Evolutionary conservation across 1,140 invertebrate genomes (phyloP), one percentile per base, ranked within the genome.

Genomic region (Penaeus indicus): DNA sequence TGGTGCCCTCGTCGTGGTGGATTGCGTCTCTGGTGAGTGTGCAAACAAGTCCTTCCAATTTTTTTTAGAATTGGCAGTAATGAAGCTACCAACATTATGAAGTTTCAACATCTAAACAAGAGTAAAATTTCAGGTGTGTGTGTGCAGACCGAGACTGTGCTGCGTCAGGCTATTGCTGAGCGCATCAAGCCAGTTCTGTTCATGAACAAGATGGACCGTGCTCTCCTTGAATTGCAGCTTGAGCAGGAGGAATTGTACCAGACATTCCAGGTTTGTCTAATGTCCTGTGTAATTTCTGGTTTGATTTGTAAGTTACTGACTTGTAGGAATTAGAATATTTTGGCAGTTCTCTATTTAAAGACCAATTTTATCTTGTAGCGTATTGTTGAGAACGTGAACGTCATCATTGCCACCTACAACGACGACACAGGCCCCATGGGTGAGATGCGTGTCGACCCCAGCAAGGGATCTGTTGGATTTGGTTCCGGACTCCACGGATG

Each of bases 161-260:
- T 99, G 91, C 97, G 98, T 95, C 99, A 99, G 93, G 98, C 98
- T 89, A 99, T 99, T 93, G 97, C 97, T 91, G 99, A 99, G 94
- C 96, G 98, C 93, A 99, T 99, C 92, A 99, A 99, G 96, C 98
- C 98, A 84, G 97, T 99, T 92, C 94, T 99, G 90, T 99, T 99
- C 96, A 99, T 99, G 98, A 99, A 99, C 96, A 99, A 99, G 94
- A 99, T 99, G 98, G 99, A 99, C 94, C 96, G 98, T 92, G 98
- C 98, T 91, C 94, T 99, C 64, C 94, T 99, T 3, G 98, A 99
- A 93, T 94, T 99, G 92, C 98, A 99, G 93, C 94, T 99, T 91
- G 98, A 97, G 80, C 95, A 96, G 91, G 99, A 99, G 94, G 98
- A 99, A 93, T 94, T 99, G 27, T 99, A 98, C 94, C 99, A 99